Conservation (phyloP, 2,113 vertebrate species). For the Catagonus wagneri region DNA sequence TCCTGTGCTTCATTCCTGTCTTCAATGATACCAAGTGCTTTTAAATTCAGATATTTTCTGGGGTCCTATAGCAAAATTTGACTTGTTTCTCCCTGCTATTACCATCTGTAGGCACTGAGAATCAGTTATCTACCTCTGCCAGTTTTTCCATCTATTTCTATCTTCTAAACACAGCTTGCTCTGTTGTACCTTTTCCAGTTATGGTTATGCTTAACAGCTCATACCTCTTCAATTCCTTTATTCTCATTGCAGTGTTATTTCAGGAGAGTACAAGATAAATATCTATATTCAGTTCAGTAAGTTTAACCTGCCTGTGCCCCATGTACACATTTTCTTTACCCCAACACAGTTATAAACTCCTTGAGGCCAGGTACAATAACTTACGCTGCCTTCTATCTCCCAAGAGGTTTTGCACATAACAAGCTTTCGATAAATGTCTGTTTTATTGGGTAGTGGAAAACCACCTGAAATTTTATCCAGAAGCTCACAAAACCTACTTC, state of each 20-base stretch:
- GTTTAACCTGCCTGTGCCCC: neutral
- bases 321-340: neutral
- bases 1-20: neutral
- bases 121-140: neutral
- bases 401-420: neutral
- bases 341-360: neutral
- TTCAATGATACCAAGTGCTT: neutral
- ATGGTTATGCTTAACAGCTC: neutral
- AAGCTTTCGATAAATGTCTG: neutral
- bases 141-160: neutral
- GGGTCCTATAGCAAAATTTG: neutral
- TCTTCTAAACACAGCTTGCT: neutral
- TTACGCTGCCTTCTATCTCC: slow-evolving; percentile 17
- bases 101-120: neutral
- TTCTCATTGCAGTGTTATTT: neutral
- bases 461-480: slow-evolving; percentile 17
- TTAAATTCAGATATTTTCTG: neutral
- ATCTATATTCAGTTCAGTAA: neutral
- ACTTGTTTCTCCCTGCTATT: neutral
- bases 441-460: slow-evolving; percentile 11
- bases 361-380: neutral
- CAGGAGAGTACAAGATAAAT: neutral
- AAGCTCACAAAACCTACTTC: slow-evolving; percentile 40
- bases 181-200: neutral
- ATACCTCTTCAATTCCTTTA: neutral